Base-by-base conservation (phyloP, 2,113 vertebrate species). In the Phrynosoma platyrhinos region DNA sequence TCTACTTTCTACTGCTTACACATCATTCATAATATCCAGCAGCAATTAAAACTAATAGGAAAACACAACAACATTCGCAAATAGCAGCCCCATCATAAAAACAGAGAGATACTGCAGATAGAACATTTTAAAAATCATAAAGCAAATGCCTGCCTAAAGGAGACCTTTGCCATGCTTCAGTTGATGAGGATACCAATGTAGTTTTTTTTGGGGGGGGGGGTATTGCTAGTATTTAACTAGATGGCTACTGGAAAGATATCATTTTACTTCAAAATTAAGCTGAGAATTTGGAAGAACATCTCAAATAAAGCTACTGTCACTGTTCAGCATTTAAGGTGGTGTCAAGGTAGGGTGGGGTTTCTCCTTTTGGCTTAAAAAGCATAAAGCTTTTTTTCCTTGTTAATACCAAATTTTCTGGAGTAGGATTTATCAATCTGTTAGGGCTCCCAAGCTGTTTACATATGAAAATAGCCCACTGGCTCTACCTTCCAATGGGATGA, bases 351-450 rank as follows among this genome's bases (percentile, higher is more conserved):
- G n/a, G 36, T 40, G 32, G 2, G 23, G 1, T 23, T 12, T 20
- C 1, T 47, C 47, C 4, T 8, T n/a, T 14, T 23, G 47, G 42
- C 32, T 82, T n/a, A 14, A 30, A 14, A 30, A 32, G 10, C 23
- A 52, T 9, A 47, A n/a, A 64, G 18, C 40, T 89, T 78, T 58
- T 62, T 25, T 18, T 83, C 25, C 80, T 71, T 14, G 69, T 82
- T 66, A 30, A 42, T 86, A 85, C 53, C 82, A 9, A 23, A 53
- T 83, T 82, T 83, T 71, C 64, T 82, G 68, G 79, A 47, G 84
- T 71, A 85, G 53, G 83, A 16, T 85, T 89, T 71, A 89, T 88
- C 94, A 96, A 94, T 94, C 95, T 96, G 95, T 94, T 94, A 83
- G 78, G 72, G 58, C 88, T 83, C 52, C 69, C 53, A 80, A 76